These are phyloP conservation scores for Nilaparvata lugens DNA, from an alignment of 1,140 invertebrate genomes.

Conservation along the genomic window DNA sequence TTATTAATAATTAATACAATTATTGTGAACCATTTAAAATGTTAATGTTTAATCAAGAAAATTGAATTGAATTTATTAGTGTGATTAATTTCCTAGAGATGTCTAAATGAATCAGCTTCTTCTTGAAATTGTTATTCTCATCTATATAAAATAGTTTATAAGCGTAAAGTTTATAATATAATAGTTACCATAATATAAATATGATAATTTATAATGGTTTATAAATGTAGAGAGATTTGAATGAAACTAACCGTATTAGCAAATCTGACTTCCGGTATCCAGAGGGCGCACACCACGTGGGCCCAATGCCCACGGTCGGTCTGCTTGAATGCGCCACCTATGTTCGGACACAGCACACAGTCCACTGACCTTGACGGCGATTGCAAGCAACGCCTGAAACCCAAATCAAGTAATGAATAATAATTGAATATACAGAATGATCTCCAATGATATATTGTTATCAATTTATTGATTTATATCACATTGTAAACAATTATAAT, in stretches of 20 bases:
- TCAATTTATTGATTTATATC: neutral
- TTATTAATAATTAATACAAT: too few relatives aligned
- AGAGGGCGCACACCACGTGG: conserved; percentile 96
- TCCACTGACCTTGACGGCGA: conserved; percentile 92
- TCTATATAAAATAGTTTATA: too few relatives aligned
- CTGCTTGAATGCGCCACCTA: conserved; percentile 97
- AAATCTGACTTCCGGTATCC: conserved; percentile 98
- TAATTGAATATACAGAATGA: neutral
- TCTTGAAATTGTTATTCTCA: too few relatives aligned
- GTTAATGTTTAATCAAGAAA: too few relatives aligned
- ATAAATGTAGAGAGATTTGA: neutral
- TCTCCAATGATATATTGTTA: neutral
- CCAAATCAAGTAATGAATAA: conserved; percentile 3
- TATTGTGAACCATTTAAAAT: too few relatives aligned
- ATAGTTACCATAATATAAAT: too few relatives aligned
- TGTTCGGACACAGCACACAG: conserved; percentile 95
- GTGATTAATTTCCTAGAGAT: too few relatives aligned
- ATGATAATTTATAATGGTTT: too few relatives aligned
- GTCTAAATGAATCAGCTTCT: too few relatives aligned
- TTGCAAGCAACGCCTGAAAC: conserved; percentile 64
- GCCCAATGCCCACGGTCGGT: conserved; percentile 95
- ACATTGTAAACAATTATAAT: neutral
- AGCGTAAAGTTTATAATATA: too few relatives aligned
- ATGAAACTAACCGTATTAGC: conserved; percentile 67
- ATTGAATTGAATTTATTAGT: too few relatives aligned